Evolutionary conservation across 2,888 invertebrate species (phyloP).

Genomic region (Heterodera filipjevi): DNA sequence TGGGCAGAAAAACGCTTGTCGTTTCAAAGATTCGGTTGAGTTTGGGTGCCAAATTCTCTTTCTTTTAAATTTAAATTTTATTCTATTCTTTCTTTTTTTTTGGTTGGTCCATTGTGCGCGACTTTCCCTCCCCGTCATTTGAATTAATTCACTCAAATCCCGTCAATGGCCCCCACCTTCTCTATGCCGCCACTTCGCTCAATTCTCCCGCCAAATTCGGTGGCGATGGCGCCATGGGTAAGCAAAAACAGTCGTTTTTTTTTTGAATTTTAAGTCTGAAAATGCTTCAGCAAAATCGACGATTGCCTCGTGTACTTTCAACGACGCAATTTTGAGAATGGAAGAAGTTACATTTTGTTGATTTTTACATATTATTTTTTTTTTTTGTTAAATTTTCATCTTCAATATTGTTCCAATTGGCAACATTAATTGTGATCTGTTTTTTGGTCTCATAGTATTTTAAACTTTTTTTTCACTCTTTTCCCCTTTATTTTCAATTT

Average conservation of each 20-base stretch:
- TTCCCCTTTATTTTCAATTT: slow-evolving; percentile 5
- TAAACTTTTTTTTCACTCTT: no score
- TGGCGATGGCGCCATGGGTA: background rate
- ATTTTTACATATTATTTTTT: background rate
- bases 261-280: background rate
- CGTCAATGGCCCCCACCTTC: background rate
- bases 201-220: background rate
- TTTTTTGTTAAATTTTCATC: background rate
- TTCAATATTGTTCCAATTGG: no score
- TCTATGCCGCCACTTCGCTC: background rate
- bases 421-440: no score
- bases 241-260: no score
- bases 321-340: background rate
- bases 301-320: background rate
- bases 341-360: background rate
- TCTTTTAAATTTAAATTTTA: background rate
- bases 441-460: no score
- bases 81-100: background rate
- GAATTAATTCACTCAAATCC: background rate
- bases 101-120: slow-evolving; percentile 15
- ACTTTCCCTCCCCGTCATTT: background rate
- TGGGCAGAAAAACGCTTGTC: no score
- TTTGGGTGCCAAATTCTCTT: no score
- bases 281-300: background rate
- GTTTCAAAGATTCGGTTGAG: no score